A percentile compares a stretch with the other conserved stretches of the same genome.
Evolutionary conservation across 2,888 invertebrate genomes (phyloP).

Genomic region (Mermis nigrescens): DNA sequence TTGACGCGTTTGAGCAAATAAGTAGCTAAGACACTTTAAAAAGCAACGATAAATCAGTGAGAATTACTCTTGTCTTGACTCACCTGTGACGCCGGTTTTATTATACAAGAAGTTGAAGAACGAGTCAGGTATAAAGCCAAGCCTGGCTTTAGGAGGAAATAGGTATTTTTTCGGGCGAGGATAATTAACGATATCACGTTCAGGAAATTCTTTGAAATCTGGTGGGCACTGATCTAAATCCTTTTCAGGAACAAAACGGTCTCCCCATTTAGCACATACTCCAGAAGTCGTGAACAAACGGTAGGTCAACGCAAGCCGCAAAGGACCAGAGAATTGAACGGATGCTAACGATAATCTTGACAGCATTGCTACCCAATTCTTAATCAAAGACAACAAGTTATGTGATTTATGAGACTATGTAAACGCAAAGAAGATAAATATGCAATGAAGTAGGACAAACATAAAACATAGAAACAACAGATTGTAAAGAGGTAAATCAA

Average conservation of each 20-base stretch:
- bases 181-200: slow-evolving; percentile 53
- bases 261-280: slow-evolving; percentile 1
- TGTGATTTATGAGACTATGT: too few relatives aligned
- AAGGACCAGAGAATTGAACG: too few relatives aligned
- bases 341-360: too few relatives aligned
- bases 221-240: background rate
- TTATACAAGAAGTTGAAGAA: slow-evolving; percentile 85
- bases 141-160: slow-evolving; percentile 52
- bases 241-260: background rate
- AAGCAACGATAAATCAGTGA: background rate
- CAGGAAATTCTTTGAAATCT: slow-evolving; percentile 33
- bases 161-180: slow-evolving; percentile 51
- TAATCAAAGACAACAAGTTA: too few relatives aligned
- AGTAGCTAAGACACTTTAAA: background rate
- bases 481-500: too few relatives aligned
- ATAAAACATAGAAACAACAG: too few relatives aligned
- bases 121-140: slow-evolving; percentile 77
- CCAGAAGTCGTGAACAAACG: too few relatives aligned
- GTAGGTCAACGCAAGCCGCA: too few relatives aligned
- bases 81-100: slow-evolving; percentile 62
- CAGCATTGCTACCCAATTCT: too few relatives aligned
- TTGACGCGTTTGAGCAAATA: too few relatives aligned
- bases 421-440: too few relatives aligned
- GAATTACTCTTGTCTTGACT: slow-evolving; percentile 4
- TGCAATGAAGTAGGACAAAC: too few relatives aligned